Conservation (phyloP, 2,113 vertebrate species). For the Myotis lucifugus region DNA sequence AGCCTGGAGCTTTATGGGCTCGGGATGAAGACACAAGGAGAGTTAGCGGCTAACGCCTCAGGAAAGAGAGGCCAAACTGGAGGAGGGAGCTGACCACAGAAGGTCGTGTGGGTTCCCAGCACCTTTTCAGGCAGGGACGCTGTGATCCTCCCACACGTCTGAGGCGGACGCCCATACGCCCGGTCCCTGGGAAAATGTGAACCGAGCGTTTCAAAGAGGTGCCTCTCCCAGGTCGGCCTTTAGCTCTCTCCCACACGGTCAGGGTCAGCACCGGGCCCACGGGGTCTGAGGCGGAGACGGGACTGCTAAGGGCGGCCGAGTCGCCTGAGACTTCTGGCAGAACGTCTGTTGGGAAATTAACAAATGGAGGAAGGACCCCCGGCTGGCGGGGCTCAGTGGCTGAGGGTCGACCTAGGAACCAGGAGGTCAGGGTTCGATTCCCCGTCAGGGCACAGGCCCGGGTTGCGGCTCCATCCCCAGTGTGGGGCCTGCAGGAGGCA, state of each 20-base stretch:
- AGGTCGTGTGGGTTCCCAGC: neutral
- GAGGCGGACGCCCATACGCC: neutral
- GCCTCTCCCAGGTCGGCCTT: neutral
- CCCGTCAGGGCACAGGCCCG: too few relatives aligned
- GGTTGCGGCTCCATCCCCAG: too few relatives aligned
- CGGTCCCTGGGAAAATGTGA: neutral
- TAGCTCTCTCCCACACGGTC: neutral
- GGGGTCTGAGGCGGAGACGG: neutral
- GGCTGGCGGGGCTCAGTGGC: too few relatives aligned
- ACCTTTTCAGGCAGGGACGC: neutral
- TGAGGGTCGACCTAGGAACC: too few relatives aligned
- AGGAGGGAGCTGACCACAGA: neutral
- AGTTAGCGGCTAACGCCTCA: neutral
- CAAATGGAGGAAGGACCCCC: too few relatives aligned
- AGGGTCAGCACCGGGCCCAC: neutral
- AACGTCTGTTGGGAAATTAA: neutral
- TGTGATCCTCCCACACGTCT: neutral
- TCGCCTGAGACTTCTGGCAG: neutral
- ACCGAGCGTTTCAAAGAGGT: neutral
- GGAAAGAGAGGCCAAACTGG: neutral
- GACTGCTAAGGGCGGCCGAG: neutral
- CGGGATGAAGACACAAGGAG: neutral
- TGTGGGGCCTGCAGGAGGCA: too few relatives aligned
- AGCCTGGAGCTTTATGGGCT: neutral
- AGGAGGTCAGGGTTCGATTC: too few relatives aligned